Percentiles rank a stretch among this genome's conserved stretches.
phyloP scores from a whole-genome alignment of 2,113 vertebrate genomes.

The Nipponia nippon region DNA sequence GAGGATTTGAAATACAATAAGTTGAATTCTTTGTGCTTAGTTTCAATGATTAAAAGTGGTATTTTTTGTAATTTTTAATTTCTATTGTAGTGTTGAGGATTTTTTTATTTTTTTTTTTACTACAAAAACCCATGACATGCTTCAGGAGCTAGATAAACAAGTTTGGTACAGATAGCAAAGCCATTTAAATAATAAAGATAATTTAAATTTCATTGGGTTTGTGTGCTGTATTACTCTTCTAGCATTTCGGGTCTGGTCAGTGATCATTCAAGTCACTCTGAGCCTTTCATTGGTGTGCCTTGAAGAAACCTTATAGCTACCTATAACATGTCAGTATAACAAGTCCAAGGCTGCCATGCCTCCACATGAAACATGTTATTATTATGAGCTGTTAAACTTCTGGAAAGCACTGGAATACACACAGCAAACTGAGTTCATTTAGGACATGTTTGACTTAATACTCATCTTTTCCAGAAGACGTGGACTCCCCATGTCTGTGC shows the following conservation, averaged over 20 bases:
- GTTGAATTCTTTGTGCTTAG: not conserved
- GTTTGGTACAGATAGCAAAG: not conserved
- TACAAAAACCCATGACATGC: not conserved
- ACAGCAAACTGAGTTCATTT: not conserved
- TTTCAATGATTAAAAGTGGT: not conserved
- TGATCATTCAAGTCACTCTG: not conserved
- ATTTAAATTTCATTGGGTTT: not conserved
- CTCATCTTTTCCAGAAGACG: not conserved
- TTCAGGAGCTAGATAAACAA: not conserved
- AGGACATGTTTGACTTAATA: not conserved
- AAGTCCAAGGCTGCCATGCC: not conserved
- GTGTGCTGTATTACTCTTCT: not conserved
- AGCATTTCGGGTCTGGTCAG: not conserved
- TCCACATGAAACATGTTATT: not conserved
- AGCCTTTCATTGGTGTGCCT: not conserved
- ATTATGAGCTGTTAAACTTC: not conserved
- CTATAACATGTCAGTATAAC: not conserved
- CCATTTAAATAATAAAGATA: not conserved
- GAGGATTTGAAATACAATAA: not conserved
- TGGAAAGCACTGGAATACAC: not conserved
- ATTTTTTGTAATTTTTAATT: not conserved
- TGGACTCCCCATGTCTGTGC: fast-evolving
- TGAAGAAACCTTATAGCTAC: not conserved
- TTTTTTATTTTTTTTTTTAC: not conserved
- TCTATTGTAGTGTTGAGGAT: not conserved